A percentile compares a stretch with the other conserved stretches of the same genome.
Evolutionary conservation across 2,113 vertebrate species (phyloP).

Genomic region (Pteropus alecto): DNA sequence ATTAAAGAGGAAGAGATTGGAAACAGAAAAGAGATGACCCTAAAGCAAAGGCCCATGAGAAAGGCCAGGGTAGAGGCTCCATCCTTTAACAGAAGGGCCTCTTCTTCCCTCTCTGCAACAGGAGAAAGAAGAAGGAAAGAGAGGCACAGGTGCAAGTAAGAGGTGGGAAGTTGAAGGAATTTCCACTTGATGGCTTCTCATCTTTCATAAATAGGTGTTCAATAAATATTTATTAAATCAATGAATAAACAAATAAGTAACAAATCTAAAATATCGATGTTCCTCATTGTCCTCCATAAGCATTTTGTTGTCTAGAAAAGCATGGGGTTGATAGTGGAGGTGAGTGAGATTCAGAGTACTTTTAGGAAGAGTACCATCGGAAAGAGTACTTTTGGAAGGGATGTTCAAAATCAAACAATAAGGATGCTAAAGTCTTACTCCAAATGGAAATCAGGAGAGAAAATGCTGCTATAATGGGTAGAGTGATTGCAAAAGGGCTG

Average conservation of each 20-base stretch:
- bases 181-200: slow-evolving; percentile 17
- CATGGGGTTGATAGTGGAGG: background rate
- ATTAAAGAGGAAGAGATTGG: background rate
- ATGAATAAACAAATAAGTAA: slow-evolving; percentile 33
- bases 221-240: slow-evolving; percentile 33
- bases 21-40: background rate
- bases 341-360: background rate
- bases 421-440: background rate
- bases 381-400: background rate
- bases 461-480: background rate
- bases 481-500: background rate
- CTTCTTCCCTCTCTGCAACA: background rate
- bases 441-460: background rate
- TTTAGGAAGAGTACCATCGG: background rate
- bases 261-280: background rate
- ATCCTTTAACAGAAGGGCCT: background rate
- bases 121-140: background rate
- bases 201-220: slow-evolving; percentile 13
- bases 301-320: slow-evolving; percentile 20
- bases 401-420: slow-evolving; percentile 10
- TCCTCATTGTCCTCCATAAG: background rate
- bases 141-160: background rate
- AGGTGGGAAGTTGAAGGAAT: background rate
- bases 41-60: background rate
- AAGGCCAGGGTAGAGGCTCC: background rate